Evolutionary conservation across 2,888 invertebrate species (phyloP).

Genomic region (Spodoptera littoralis): DNA sequence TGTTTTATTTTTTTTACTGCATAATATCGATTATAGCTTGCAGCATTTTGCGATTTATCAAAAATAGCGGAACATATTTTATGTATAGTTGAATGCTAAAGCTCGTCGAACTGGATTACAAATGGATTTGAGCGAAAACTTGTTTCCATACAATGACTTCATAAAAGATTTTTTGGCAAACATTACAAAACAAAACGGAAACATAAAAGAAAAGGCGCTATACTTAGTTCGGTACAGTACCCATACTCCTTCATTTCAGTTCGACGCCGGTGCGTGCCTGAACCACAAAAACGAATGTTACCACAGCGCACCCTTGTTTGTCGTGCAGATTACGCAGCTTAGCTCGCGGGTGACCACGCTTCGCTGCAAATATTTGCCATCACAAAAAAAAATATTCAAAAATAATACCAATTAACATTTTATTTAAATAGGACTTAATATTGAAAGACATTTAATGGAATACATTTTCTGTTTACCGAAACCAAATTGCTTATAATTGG

Average conservation of each 20-base stretch:
- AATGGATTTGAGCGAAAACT: conserved; percentile 18
- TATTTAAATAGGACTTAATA: background rate
- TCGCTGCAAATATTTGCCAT: conserved; percentile 6
- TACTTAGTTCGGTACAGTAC: conserved; percentile 2
- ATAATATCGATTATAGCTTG: conserved; percentile 15
- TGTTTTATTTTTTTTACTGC: conserved; percentile 27
- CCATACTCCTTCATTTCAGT: conserved; percentile 13
- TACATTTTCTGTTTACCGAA: too few relatives aligned
- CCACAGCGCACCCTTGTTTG: conserved; percentile 74
- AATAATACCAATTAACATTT: background rate
- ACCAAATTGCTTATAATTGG: background rate
- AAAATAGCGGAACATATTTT: conserved; percentile 4
- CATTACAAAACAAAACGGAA: too few relatives aligned
- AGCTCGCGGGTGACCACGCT: conserved; percentile 61
- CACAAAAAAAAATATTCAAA: background rate
- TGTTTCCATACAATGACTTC: conserved; percentile 8
- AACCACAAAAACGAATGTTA: conserved; percentile 69
- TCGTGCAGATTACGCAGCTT: conserved; percentile 71
- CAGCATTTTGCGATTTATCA: conserved; percentile 25
- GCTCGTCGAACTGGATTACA: conserved; percentile 18
- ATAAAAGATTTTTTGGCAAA: too few relatives aligned
- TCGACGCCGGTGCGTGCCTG: conserved; percentile 38
- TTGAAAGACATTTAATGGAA: too few relatives aligned
- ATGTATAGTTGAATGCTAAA: conserved; percentile 7
- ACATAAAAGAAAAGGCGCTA: background rate